Evolutionary conservation across 2,888 invertebrate species (phyloP).

Genomic region (Synergus itoensis): DNA sequence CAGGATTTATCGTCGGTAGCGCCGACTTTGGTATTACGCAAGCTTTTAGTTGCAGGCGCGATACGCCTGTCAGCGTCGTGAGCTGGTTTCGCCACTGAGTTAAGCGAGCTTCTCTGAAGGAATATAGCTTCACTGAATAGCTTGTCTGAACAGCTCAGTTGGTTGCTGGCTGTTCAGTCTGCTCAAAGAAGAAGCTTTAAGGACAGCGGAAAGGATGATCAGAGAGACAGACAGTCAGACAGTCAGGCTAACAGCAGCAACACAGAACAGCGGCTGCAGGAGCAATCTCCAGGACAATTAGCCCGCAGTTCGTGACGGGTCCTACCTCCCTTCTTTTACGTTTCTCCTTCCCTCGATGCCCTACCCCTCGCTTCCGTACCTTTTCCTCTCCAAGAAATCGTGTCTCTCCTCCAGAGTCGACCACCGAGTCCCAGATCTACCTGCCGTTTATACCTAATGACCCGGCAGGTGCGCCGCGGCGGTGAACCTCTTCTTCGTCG

Average conservation of each 20-base stretch:
- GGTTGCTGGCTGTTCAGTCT: conserved; percentile 42
- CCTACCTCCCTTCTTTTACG: conserved; percentile 60
- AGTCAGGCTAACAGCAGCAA: conserved; percentile 56
- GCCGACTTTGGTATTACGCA: conserved; percentile 48
- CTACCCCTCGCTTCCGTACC: conserved; percentile 42
- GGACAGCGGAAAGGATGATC: conserved; percentile 46
- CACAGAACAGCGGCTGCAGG: conserved; percentile 65
- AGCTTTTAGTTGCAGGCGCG: conserved; percentile 50
- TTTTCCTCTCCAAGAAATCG: conserved; percentile 48
- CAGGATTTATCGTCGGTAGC: conserved; percentile 55
- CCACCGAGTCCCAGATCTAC: conserved; percentile 66
- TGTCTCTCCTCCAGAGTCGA: conserved; percentile 58
- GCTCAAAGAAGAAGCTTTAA: conserved; percentile 53
- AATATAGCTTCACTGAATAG: neutral
- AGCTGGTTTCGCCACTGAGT: neutral
- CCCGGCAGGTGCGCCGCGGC: conserved; percentile 73
- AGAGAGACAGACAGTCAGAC: conserved; percentile 51
- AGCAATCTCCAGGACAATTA: conserved; percentile 76
- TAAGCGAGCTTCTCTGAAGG: neutral
- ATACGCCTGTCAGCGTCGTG: conserved; percentile 47
- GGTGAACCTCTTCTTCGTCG: conserved; percentile 54
- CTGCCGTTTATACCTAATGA: conserved; percentile 76
- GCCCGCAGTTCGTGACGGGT: conserved; percentile 76
- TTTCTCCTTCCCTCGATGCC: conserved; percentile 49
- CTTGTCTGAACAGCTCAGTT: too few species aligned